Evolutionary conservation across 1,140 invertebrate species (phyloP).

Genomic region (Acromyrmex echinatior): DNA sequence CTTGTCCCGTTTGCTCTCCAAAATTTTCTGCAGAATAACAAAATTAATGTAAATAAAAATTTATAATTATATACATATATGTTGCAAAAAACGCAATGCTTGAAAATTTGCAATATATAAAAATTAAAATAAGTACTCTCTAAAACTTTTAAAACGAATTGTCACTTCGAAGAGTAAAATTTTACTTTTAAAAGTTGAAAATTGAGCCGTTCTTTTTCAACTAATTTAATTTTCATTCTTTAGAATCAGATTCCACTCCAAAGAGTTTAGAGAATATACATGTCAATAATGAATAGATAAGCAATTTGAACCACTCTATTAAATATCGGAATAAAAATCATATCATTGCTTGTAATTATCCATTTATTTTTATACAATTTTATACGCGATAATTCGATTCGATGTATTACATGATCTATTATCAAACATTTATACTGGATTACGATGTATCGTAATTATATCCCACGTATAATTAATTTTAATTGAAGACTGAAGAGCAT

Average conservation of each 20-base stretch:
- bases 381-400: not conserved
- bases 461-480: not conserved
- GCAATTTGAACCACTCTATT: not conserved
- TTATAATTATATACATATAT: not conserved
- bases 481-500: not conserved
- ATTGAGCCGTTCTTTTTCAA: no score
- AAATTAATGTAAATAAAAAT: not conserved
- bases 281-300: not conserved
- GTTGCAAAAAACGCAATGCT: not conserved
- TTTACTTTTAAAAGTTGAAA: no score
- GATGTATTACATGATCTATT: not conserved
- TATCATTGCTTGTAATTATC: not conserved
- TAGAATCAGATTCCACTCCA: no score
- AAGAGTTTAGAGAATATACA: not conserved
- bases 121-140: not conserved
- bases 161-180: no score
- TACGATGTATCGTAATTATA: not conserved
- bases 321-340: not conserved
- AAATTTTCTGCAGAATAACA: slow-evolving; percentile 88
- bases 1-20: slow-evolving; percentile 93
- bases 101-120: slow-evolving; percentile 2
- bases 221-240: no score
- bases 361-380: not conserved
- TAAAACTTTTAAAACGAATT: no score
- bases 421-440: not conserved